Evolutionary conservation across 2,113 vertebrate genomes (phyloP).

Genomic region (Pelmatolapia mariae): DNA sequence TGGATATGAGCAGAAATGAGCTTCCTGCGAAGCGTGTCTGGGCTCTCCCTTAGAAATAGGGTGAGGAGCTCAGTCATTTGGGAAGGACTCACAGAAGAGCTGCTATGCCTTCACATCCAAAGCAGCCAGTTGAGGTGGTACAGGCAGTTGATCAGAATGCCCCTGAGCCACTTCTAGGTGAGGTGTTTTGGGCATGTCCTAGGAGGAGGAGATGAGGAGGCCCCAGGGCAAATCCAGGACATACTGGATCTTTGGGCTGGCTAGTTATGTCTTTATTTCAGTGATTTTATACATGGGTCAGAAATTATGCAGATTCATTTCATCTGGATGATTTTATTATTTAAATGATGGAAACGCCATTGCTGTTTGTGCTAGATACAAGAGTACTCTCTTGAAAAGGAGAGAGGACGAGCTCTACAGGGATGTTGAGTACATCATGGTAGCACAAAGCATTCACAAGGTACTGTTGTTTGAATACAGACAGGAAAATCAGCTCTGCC

Average conservation of each 20-base stretch:
- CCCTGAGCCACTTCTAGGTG: not conserved
- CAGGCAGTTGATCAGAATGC: not conserved
- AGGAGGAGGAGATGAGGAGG: not conserved
- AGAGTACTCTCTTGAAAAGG: not conserved
- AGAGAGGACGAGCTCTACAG: not conserved
- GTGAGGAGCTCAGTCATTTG: not conserved
- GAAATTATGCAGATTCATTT: not conserved
- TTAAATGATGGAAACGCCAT: not conserved
- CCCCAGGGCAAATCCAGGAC: not conserved
- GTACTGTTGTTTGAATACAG: not conserved
- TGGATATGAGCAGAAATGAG: not conserved
- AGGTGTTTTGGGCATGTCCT: not conserved
- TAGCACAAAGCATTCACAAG: not conserved
- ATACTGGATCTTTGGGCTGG: not conserved
- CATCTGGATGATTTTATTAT: not conserved
- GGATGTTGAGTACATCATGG: not conserved
- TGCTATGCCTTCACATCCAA: not conserved
- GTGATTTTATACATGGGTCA: not conserved
- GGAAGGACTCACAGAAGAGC: not conserved
- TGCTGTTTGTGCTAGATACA: not conserved
- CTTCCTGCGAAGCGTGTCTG: not conserved
- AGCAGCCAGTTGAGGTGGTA: not conserved
- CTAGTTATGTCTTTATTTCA: not conserved
- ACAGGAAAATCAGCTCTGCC: not conserved
- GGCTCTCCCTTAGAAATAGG: not conserved